Base-by-base conservation (phyloP, 23 tunicate species). In the Ascidia mentula region DNA sequence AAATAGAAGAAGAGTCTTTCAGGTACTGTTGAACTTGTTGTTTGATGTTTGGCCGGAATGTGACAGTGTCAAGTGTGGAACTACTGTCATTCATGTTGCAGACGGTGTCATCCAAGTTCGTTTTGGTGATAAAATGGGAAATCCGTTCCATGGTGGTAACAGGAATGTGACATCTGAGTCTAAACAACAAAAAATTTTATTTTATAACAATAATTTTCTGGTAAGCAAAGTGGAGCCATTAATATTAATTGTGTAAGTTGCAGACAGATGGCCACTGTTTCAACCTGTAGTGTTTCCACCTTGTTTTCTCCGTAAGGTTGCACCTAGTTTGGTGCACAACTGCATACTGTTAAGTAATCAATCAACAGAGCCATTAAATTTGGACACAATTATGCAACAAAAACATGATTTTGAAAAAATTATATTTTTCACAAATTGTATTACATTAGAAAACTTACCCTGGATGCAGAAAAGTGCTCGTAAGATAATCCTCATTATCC, bases 371-470 rank as follows among this genome's bases (percentile, higher is more conserved):
- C n/a, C n/a, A n/a, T n/a, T n/a, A n/a, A n/a, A n/a, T n/a, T n/a
- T n/a, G n/a, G n/a, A n/a, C n/a, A n/a, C n/a, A n/a, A n/a, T n/a
- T n/a, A n/a, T n/a, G n/a, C n/a, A n/a, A n/a, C n/a, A n/a, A n/a
- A n/a, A n/a, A n/a, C n/a, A n/a, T n/a, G n/a, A n/a, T n/a, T n/a
- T n/a, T n/a, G n/a, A n/a, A n/a, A n/a, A n/a, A n/a, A n/a, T n/a
- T n/a, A n/a, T n/a, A n/a, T n/a, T n/a, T n/a, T n/a, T n/a, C n/a
- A n/a, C n/a, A n/a, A n/a, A n/a, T n/a, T n/a, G n/a, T n/a, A n/a
- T n/a, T n/a, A n/a, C n/a, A n/a, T n/a, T n/a, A n/a, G n/a, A n/a
- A 53, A 5, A 45, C 69, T 38, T 77, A 77, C 80, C 80, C 69
- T 0, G 80, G 80, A 42, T 77, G 37, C 69, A 77, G 26, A 77